Percentiles rank a stretch among this genome's conserved stretches.
Evolutionary conservation across 2,113 vertebrate species (phyloP).

Genomic region (Morone saxatilis): DNA sequence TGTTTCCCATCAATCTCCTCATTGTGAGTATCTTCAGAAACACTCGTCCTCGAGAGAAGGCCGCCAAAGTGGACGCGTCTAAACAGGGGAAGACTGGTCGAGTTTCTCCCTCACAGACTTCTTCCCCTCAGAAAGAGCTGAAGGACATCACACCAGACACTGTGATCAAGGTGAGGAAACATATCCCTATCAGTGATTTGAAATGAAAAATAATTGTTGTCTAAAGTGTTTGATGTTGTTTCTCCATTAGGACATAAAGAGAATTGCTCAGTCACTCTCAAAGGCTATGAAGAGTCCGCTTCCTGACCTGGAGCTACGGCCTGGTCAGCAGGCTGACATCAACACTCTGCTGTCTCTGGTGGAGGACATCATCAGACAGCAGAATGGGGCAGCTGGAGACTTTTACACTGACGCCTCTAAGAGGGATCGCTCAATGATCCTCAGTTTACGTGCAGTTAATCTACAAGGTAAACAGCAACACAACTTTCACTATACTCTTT

Average conservation of each 20-base stretch:
- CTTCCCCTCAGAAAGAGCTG: slow-evolving; percentile 70
- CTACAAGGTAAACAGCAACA: slow-evolving; percentile 83
- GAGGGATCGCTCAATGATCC: slow-evolving; percentile 77
- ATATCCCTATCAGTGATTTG: background rate
- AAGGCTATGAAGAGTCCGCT: slow-evolving; percentile 87
- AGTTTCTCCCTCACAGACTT: slow-evolving; percentile 75
- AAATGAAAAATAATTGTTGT: background rate
- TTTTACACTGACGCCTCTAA: slow-evolving; percentile 84
- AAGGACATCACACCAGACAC: slow-evolving; percentile 88
- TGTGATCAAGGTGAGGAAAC: slow-evolving; percentile 87
- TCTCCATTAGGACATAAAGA: slow-evolving; percentile 87
- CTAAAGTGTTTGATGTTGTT: slow-evolving; percentile 7
- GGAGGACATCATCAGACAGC: slow-evolving; percentile 89
- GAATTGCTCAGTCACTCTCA: slow-evolving; percentile 89
- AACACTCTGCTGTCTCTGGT: slow-evolving; percentile 90
- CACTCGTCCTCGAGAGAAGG: slow-evolving; percentile 72
- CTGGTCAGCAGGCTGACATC: slow-evolving; percentile 86
- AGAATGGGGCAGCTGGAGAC: slow-evolving; percentile 81
- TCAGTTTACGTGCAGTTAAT: slow-evolving; percentile 82
- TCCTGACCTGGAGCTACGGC: slow-evolving; percentile 75
- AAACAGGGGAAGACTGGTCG: slow-evolving; percentile 80
- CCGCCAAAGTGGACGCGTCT: slow-evolving; percentile 54
- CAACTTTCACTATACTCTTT: background rate
- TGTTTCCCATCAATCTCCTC: slow-evolving; percentile 97
- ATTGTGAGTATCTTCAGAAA: slow-evolving; percentile 97